Percentiles rank a stretch among this genome's conserved stretches.
phyloP scores from a whole-genome alignment of 23 tunicate species.

The Oikopleura vanhoeffeni region DNA sequence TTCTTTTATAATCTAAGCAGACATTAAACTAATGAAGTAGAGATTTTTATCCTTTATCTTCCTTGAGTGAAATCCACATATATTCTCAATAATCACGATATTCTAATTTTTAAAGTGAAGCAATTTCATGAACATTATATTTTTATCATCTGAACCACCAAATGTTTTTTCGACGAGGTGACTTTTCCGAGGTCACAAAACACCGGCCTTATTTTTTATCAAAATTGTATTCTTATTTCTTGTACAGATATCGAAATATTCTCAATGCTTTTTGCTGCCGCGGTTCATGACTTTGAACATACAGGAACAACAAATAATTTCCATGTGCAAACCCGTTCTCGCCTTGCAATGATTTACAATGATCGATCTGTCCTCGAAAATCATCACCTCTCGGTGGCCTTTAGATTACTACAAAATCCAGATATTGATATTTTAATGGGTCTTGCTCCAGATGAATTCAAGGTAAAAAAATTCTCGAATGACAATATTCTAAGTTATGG shows the following conservation, averaged over 20 bases:
- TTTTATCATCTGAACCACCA: background rate
- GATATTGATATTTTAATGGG: constrained; percentile 35
- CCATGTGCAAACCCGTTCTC: constrained; percentile 50
- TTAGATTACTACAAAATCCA: constrained; percentile 31
- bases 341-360: constrained; percentile 43
- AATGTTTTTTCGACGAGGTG: background rate
- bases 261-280: constrained; percentile 38
- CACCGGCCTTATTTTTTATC: background rate
- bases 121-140: background rate
- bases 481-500: no score
- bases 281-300: constrained; percentile 56
- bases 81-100: no score
- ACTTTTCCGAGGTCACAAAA: no score
- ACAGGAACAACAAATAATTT: constrained; percentile 69
- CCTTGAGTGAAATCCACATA: no score
- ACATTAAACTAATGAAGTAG: no score
- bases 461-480: constrained; percentile 19
- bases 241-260: constrained; percentile 30
- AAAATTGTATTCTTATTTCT: background rate
- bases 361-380: constrained; percentile 57
- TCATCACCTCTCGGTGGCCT: constrained; percentile 56
- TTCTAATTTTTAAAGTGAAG: no score
- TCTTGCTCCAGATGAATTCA: constrained; percentile 40
- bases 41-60: no score
- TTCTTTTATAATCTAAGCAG: no score